These are phyloP conservation scores for Teleogryllus occipitalis DNA, from an alignment of 1,140 invertebrate genomes.

Conservation along the genomic window DNA sequence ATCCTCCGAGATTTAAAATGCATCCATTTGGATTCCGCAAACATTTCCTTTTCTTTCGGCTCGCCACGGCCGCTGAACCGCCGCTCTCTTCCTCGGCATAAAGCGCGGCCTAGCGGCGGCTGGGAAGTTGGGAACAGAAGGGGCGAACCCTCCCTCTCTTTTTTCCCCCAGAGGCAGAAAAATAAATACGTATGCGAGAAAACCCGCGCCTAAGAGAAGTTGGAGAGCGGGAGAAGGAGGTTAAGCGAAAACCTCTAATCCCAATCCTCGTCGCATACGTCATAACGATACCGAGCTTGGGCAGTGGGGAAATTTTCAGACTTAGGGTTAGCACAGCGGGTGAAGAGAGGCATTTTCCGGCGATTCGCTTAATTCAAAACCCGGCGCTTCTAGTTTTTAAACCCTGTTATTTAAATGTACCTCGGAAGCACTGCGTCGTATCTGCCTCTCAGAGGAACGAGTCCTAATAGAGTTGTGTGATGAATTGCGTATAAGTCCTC, in stretches of 20 bases:
- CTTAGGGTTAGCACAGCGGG: no score
- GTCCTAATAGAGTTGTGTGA: no score
- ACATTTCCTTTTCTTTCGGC: constrained; percentile 1
- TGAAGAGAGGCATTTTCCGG: no score
- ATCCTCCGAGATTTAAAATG: not conserved
- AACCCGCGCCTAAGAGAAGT: not conserved
- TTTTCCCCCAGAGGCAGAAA: not conserved
- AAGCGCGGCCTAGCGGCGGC: not conserved
- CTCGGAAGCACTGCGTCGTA: no score
- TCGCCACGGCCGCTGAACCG: not conserved
- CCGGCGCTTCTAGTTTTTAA: no score
- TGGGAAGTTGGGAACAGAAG: not conserved
- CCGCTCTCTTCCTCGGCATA: not conserved
- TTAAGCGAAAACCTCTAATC: not conserved
- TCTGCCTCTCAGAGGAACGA: no score
- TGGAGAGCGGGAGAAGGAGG: not conserved
- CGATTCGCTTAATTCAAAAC: no score
- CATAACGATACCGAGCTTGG: no score
- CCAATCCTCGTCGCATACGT: not conserved
- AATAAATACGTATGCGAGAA: not conserved
- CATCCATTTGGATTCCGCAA: constrained; percentile 3
- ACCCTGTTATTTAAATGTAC: no score
- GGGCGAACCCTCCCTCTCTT: not conserved
- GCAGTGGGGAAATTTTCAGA: no score
- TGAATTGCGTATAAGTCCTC: no score